Base-by-base conservation (phyloP, 1,140 invertebrate genomes). In the Penaeus vannamei region DNA sequence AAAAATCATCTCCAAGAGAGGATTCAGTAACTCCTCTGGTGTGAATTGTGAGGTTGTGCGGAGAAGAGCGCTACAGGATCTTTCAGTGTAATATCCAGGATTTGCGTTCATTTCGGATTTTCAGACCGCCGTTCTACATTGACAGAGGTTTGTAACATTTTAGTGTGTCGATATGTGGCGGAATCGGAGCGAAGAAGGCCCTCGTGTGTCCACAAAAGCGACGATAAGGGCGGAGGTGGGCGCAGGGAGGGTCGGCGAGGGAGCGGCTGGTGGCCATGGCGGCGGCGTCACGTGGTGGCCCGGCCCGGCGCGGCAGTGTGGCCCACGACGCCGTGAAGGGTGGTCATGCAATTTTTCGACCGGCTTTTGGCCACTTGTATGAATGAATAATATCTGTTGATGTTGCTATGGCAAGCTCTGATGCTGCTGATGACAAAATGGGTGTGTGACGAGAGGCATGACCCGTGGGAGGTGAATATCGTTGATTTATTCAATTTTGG, bases 261-360 rank as follows among this genome's bases (percentile, higher is more conserved):
- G 76, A 14, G 46, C 17, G 69, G 42, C 72, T n/a, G 85, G 62
- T 77, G 84, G 61, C 84, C 79, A 90, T 90, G 88, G 88, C 88
- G 88, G 88, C 88, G 14, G 84, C 85, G 87, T 89, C 87, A 89
- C 87, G 87, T 89, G 87, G 87, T 89, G 53, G 84, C 72, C 59
- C 72, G 61, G 87, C 32, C 59, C 26, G 36, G 59, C 29, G n/a
- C 79, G 29, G 84, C 87, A 89, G 87, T 89, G 42, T 85, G 76
- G 60, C 82, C 53, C 87, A 64, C 23, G 69, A 84, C 83, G 87
- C 87, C 83, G 72, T 64, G 42, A 69, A n/a, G 82, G 7, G 1
- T n/a, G 61, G 66, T n/a, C 60, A 23, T 64, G 53, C 26, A 5
- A 10, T 17, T 53, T 53, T 53, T 53, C 53, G 53, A 17, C 53